Base-by-base conservation (phyloP, 1,140 invertebrate species). In the Oscheius sp. region DNA sequence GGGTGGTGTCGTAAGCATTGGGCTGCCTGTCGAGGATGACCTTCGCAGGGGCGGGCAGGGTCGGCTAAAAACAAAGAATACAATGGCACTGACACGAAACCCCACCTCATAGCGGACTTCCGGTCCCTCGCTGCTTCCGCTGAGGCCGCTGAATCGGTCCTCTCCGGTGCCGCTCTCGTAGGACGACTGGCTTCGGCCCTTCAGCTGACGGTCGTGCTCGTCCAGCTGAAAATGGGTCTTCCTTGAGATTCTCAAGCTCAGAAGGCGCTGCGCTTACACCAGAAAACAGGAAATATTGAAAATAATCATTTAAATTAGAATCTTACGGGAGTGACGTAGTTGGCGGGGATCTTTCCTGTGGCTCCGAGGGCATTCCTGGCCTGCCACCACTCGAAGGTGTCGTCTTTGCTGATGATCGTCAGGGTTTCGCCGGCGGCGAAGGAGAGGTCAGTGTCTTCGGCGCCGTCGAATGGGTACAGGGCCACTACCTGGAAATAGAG, bases 311-410 rank as follows among this genome's bases (percentile, higher is more conserved):
- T n/a, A n/a, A n/a, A n/a, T n/a, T n/a, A n/a, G 15, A 15, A 70
- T n/a, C 68, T 31, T 34, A 26, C 79, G 20, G 62, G 36, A 32
- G 86, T 84, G 46, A 97, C 91, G 86, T 98, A 98, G 7, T 93
- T 93, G 58, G 96, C 94, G 29, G 95, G 95, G 78, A 98, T 96
- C 75, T 93, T 92, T 35, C 95, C 95, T 64, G 89, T 91, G 82
- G 90, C 88, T 2, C 94, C 94, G 18, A 90, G 85, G 71, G 87
- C 90, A 87, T 97, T 97, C 78, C 89, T 89, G 1, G 95, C 95
- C 67, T 93, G 94, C 94, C 94, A 97, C 94, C 94, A 96, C n/a
- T n/a, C n/a, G 80, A 94, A 91, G 63, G 95, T 93, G 87, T 99
- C 95, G 85, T 97, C 94, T 85, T 96, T 94, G 67, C 91, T 91